phyloP scores from a whole-genome alignment of 2,797 vertebrate species.

The Cyprinella venusta region DNA sequence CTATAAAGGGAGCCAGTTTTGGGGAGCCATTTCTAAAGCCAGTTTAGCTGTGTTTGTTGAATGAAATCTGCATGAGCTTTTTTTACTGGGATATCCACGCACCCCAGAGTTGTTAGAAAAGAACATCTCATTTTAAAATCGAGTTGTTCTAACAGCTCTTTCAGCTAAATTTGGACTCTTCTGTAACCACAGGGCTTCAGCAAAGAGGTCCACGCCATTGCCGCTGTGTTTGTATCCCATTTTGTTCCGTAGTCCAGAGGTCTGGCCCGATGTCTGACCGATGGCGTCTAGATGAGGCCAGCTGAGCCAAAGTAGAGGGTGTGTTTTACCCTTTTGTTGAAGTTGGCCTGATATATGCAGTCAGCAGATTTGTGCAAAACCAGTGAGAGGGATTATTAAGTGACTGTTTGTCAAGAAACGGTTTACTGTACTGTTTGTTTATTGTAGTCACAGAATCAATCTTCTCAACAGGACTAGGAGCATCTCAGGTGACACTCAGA shows the following conservation, averaged over 20 bases:
- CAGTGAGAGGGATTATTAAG: slow-evolving; percentile 56
- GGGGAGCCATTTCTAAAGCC: slow-evolving; percentile 29
- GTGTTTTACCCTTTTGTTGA: slow-evolving; percentile 23
- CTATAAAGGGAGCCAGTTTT: not conserved
- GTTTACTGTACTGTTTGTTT: slow-evolving; percentile 48
- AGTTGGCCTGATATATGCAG: slow-evolving; percentile 21
- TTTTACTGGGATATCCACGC: slow-evolving; percentile 56
- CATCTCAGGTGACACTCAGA: slow-evolving; percentile 6
- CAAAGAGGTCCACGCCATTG: not conserved
- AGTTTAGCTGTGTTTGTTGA: slow-evolving; percentile 35
- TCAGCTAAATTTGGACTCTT: slow-evolving; percentile 18
- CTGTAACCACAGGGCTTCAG: slow-evolving; percentile 14
- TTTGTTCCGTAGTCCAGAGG: slow-evolving; percentile 6
- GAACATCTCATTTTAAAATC: not conserved
- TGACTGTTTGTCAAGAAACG: slow-evolving; percentile 55
- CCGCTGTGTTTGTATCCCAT: not conserved
- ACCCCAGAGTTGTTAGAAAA: slow-evolving; percentile 37
- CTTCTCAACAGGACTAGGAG: slow-evolving; percentile 18
- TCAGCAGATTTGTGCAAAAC: slow-evolving; percentile 31
- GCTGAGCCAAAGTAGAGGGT: slow-evolving; percentile 25
- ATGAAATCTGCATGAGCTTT: slow-evolving; percentile 60
- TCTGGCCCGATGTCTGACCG: slow-evolving; percentile 23
- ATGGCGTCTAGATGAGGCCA: slow-evolving; percentile 10
- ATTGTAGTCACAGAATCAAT: slow-evolving; percentile 48
- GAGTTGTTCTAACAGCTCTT: not conserved